Conservation (phyloP, 1,140 invertebrate genomes). For the Stegodyphus mimosarum region DNA sequence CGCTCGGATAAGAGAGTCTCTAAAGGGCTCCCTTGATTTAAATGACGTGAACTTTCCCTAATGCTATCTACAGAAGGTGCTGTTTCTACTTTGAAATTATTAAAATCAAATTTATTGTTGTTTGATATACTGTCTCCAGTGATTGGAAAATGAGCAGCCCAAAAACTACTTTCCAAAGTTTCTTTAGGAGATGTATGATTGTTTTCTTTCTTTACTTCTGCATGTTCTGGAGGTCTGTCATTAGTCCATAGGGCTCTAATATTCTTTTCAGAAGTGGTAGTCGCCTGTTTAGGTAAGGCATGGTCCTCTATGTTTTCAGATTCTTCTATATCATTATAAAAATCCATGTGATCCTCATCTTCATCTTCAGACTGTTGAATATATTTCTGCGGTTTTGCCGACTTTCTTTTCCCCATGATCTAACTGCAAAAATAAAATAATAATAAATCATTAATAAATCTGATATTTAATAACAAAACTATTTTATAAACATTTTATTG, state of each 20-base stretch:
- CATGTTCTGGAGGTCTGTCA: conserved; percentile 12
- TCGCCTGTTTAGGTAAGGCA: conserved; percentile 1
- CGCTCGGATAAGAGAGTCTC: conserved; percentile 48
- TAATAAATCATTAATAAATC: neutral
- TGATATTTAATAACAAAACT: no score
- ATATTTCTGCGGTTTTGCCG: conserved; percentile 55
- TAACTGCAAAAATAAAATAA: conserved; percentile 15
- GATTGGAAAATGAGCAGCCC: conserved; percentile 44
- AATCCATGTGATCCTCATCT: conserved; percentile 54
- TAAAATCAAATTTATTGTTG: conserved; percentile 45
- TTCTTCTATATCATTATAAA: conserved; percentile 28
- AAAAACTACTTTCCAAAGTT: conserved; percentile 35
- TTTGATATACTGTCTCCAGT: neutral
- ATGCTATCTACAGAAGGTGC: neutral
- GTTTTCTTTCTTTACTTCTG: conserved; percentile 13
- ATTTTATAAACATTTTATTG: no score
- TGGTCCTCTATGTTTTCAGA: conserved; percentile 31
- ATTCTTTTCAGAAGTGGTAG: conserved; percentile 36
- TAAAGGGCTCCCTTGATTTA: conserved; percentile 23
- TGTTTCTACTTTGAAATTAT: conserved; percentile 28
- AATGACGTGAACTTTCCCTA: conserved; percentile 9
- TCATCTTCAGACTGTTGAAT: conserved; percentile 53
- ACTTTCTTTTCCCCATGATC: conserved; percentile 58
- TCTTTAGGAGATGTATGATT: conserved; percentile 12
- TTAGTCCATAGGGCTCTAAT: conserved; percentile 27